Conservation (phyloP, 2,113 vertebrate genomes). For the Vireo altiloquus region DNA sequence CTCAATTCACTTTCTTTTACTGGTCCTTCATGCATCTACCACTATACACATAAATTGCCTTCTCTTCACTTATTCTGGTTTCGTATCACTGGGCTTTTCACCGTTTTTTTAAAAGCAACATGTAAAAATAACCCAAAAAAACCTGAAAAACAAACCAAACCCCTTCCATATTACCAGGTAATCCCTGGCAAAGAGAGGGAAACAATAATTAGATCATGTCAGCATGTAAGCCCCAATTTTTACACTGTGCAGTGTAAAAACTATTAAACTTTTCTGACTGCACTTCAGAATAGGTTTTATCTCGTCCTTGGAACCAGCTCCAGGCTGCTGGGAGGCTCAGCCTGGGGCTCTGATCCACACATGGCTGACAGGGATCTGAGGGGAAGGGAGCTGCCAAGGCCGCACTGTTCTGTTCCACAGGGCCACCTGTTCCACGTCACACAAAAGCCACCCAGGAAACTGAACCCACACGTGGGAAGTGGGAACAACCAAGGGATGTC, state of each 20-base stretch:
- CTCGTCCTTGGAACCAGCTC: not conserved
- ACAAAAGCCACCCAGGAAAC: not conserved
- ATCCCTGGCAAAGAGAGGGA: not conserved
- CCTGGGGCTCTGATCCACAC: fast-evolving
- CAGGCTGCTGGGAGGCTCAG: not conserved
- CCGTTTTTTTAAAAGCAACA: not conserved
- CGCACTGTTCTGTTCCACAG: not conserved
- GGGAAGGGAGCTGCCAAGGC: not conserved
- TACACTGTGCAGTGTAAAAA: not conserved
- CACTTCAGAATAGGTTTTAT: not conserved
- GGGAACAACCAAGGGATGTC: not conserved
- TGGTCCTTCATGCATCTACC: not conserved
- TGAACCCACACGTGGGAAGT: not conserved
- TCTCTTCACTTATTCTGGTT: not conserved
- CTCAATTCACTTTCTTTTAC: slow-evolving; percentile 43
- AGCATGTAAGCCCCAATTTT: not conserved
- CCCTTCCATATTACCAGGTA: not conserved
- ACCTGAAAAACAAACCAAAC: not conserved
- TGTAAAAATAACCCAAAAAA: not conserved
- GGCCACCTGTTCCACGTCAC: not conserved
- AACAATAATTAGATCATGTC: not conserved
- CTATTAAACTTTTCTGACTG: too few relatives aligned
- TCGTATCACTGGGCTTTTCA: not conserved
- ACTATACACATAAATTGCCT: not conserved
- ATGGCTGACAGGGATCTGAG: not conserved